Evolutionary conservation across 2,113 vertebrate species (phyloP), one percentile per base, ranked within the genome.

Genomic region (Protomyctophum bolini): DNA sequence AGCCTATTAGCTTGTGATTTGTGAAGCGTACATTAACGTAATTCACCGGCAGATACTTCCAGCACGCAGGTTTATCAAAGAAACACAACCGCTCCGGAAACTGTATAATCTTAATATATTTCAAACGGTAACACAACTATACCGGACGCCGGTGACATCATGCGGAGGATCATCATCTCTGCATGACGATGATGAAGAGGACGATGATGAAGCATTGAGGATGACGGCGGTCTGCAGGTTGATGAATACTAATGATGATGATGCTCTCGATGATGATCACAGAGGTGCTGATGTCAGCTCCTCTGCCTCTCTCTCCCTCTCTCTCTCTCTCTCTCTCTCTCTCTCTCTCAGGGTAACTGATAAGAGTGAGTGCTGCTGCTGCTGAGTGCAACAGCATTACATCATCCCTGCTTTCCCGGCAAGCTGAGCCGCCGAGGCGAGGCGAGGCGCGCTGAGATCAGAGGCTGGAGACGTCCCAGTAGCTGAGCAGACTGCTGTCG

Each of bases 331-430:
- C 59, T 78, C 67, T 70, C 70, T 66, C 59, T 68, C 60, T 69
- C 77, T 56, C 68, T 9, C 69, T 60, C 21, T 15, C 7, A 57
- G 75, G 7, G 57, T 70, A 76, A 83, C 78, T 81, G 89, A 91
- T 91, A 90, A 87, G 68, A 80, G 80, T 86, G 85, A 73, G 65
- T 57, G 82, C 76, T 82, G 21, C 21, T 33, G 86, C 63, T 77
- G 81, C 87, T 68, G 79, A 82, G 56, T 80, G 83, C 86, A 1
- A 82, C 86, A 86, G 87, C 87, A 92, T 93, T 91, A 93, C 92
- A 90, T 93, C 92, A 93, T 88, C 81, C 73, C 15, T n/a, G 45
- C 80, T 80, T 90, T 91, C 90, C 89, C 79, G 75, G 90, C 88
- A 91, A 77, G 83, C 79, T 67, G 81, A 84, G 85, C 77, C 28